Base-by-base conservation (phyloP, 2,113 vertebrate species). In the Nothocercus julius region DNA sequence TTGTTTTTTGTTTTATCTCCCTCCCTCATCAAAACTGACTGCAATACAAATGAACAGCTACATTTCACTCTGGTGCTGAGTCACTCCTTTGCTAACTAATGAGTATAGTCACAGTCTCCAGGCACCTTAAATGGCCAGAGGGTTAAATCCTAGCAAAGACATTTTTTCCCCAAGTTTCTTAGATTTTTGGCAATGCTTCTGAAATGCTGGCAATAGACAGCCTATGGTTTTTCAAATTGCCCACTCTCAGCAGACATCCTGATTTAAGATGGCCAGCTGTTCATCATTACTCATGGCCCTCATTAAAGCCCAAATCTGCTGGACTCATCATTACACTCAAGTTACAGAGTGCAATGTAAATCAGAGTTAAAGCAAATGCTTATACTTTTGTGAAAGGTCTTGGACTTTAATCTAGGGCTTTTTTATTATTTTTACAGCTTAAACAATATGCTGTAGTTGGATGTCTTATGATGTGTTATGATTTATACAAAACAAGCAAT, bases 241-340 rank as follows among this genome's bases (percentile, higher is more conserved):
- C 81, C 88, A 91, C 92, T 96, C 94, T 95, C 95, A 91, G 75
- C 86, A 95, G 95, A 92, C 91, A 93, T 87, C 64, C 91, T 96
- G 89, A 94, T 97, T 96, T 92, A 96, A 97, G 88, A 92, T 63
- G 59, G 81, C 95, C 95, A 96, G 95, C 89, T 97, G 95, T 91
- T 96, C 92, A 91, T 95, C 80, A 90, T 96, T 96, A 95, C 89
- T 96, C 86, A 90, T 17, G 36, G 76, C 78, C 13, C 72, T 96
- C 80, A 96, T 97, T 96, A 97, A 96, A 94, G 61, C 58, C 61
- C 28, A 87, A 51, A 93, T 94, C 84, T 95, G 86, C 94, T 96
- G 88, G 94, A 94, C 84, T 96, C 91, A 97, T 96, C 83, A 94
- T 93, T 95, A 76, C 47, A 56, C 12, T 86, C 34, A 83, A 87